These are phyloP conservation scores for Aplocera efformata DNA, from an alignment of 2,888 invertebrate species.

Conservation along the genomic window DNA sequence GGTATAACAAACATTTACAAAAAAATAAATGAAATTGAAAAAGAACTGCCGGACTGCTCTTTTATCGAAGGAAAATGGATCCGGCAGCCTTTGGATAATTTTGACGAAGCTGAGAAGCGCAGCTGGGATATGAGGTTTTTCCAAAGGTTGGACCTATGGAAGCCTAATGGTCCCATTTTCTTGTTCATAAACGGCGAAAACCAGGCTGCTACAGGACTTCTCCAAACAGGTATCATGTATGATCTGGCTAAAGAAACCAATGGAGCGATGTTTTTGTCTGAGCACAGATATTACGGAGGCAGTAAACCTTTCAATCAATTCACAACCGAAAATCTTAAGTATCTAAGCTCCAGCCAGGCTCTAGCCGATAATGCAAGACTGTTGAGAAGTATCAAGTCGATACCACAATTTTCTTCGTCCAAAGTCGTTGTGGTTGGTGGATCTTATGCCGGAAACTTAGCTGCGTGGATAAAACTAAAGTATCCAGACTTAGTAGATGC, in stretches of 20 bases:
- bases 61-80: constrained; percentile 46
- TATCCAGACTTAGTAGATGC: constrained; percentile 65
- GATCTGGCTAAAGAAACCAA: constrained; percentile 64
- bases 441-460: constrained; percentile 67
- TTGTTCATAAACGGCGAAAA: constrained; percentile 61
- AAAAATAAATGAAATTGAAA: constrained; percentile 35
- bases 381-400: constrained; percentile 43
- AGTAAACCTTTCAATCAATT: constrained; percentile 54
- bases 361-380: constrained; percentile 58
- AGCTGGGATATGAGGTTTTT: constrained; percentile 65
- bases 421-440: constrained; percentile 67
- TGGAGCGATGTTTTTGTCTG: constrained; percentile 59
- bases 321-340: constrained; percentile 49
- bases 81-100: constrained; percentile 60
- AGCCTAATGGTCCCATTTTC: constrained; percentile 53
- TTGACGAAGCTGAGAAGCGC: constrained; percentile 44
- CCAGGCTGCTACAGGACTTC: constrained; percentile 43
- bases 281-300: constrained; percentile 67
- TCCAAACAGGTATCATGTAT: constrained; percentile 52
- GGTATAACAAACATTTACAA: constrained; percentile 43
- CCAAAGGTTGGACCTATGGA: constrained; percentile 53
- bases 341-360: constrained; percentile 58
- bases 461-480: constrained; percentile 62
- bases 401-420: constrained; percentile 40
- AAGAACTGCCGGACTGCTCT: constrained; percentile 30